These are phyloP conservation scores for Trochalopteron elliotii DNA, from an alignment of 2,113 vertebrate genomes.

Conservation along the genomic window DNA sequence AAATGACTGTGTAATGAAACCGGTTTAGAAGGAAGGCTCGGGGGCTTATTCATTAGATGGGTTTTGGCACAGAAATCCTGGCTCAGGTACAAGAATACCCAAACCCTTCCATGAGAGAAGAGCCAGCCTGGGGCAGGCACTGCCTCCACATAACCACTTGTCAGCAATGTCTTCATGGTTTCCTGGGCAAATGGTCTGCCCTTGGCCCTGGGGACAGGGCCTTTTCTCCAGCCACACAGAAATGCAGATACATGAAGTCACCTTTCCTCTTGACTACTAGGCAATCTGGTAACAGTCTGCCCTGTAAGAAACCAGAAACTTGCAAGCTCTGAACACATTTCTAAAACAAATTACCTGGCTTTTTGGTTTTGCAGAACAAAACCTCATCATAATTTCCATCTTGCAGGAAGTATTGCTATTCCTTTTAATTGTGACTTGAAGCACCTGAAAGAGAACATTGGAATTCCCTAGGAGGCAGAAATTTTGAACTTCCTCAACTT, in stretches of 20 bases:
- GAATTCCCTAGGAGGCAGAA: neutral
- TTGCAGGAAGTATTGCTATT: neutral
- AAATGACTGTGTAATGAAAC: neutral
- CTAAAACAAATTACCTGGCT: neutral
- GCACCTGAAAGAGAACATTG: neutral
- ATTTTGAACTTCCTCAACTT: neutral
- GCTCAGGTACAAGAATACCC: neutral
- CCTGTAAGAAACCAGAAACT: fast-evolving
- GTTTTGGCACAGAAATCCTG: neutral
- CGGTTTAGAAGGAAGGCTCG: neutral
- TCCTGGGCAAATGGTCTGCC: neutral
- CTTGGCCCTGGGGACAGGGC: fast-evolving
- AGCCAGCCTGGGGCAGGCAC: fast-evolving
- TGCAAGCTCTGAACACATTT: neutral
- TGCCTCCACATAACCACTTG: fast-evolving
- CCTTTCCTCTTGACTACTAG: neutral
- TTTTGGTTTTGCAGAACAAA: neutral
- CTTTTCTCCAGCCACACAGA: neutral
- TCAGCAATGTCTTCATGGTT: neutral
- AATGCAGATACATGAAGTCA: neutral
- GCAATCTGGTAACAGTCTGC: neutral
- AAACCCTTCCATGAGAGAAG: neutral
- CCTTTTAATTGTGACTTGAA: neutral
- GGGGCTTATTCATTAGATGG: neutral
- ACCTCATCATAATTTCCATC: neutral